A percentile compares a stretch with the other conserved stretches of the same genome.
phyloP scores from a whole-genome alignment of 2,888 invertebrate genomes.

The Acholoe squamosa region DNA sequence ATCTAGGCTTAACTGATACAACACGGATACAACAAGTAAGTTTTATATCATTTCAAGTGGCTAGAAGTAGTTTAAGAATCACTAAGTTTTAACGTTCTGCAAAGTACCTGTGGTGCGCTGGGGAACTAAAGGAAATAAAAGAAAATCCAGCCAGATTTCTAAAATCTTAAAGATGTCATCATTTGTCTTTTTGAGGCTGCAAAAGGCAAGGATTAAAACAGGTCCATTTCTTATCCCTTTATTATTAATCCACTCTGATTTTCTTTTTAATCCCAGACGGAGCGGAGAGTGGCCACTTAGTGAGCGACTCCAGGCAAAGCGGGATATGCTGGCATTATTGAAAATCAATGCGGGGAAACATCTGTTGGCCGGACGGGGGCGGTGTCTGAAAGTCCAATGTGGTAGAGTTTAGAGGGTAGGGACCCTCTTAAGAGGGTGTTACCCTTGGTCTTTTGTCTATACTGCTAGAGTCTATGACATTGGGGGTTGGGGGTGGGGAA shows the following conservation, averaged over 20 bases:
- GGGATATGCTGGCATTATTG: slow-evolving; percentile 12
- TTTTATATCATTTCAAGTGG: no score
- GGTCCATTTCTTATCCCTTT: background rate
- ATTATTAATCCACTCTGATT: background rate
- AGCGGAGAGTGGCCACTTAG: background rate
- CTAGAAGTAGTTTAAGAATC: no score
- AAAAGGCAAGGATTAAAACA: background rate
- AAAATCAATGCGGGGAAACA: slow-evolving; percentile 20
- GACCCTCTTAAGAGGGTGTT: background rate
- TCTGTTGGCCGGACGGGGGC: background rate
- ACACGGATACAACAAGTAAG: no score
- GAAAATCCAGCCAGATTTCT: background rate
- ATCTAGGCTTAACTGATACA: no score
- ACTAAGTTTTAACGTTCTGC: no score
- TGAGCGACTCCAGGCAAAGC: background rate
- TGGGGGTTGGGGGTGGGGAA: background rate
- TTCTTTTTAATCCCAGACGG: background rate
- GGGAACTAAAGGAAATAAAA: background rate
- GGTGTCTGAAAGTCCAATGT: background rate
- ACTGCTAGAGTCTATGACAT: background rate
- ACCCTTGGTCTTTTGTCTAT: background rate
- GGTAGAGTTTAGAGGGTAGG: background rate
- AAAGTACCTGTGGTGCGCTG: no score
- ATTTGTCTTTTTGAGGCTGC: background rate
- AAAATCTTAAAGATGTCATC: slow-evolving; percentile 1